Base-by-base conservation (phyloP, 2,888 invertebrate species). In the Frankliniella intonsa region DNA sequence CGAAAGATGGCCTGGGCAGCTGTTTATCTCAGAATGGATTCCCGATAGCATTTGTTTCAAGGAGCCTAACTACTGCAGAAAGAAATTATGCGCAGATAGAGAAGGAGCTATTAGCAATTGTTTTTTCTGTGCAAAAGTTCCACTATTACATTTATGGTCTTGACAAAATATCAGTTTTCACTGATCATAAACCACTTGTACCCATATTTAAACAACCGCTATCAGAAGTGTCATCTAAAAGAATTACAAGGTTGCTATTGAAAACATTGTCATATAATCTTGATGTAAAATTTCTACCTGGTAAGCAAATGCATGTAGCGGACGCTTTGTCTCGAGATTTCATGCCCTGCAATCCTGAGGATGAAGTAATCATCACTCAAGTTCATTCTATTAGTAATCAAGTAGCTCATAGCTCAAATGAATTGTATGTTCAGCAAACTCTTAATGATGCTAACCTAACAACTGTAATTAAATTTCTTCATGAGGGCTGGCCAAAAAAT, bases 51-150 rank as follows among this genome's bases (percentile, higher is more conserved):
- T 51, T 51, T 51, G 51, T 12, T 12, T 51, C 51, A 51, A 9
- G 51, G 12, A 12, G 51, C 12, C 12, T 51, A 51, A 51, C 51
- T 51, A 9, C 12, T 9, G 9, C 10, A 9, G 51, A 51, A 12
- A 9, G 12, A 12, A 51, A 51, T 12, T 81, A 80, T 69, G 80
- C 82, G 22, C 83, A 83, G 79, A 80, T 83, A 50, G 82, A 83
- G 82, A 82, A 83, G 80, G 83, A 83, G 62, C 82, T 83, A 17
- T 62, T 65, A 12, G 83, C 82, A 55, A 80, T 83, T 22, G 69
- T 80, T 19, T 80, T 55, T 80, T 80, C 80, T 11, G 79, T 81
- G 79, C 27, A 25, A 50, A 76, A 50, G 51, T 83, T 83, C 50
- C 50, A 38, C 3, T 80, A 83, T 25, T 83, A 83, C 62, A 80